A percentile compares a stretch with the other conserved stretches of the same genome.
These are phyloP conservation scores for Rhynchotus rufescens DNA, from an alignment of 2,797 vertebrate genomes.

Conservation along the genomic window DNA sequence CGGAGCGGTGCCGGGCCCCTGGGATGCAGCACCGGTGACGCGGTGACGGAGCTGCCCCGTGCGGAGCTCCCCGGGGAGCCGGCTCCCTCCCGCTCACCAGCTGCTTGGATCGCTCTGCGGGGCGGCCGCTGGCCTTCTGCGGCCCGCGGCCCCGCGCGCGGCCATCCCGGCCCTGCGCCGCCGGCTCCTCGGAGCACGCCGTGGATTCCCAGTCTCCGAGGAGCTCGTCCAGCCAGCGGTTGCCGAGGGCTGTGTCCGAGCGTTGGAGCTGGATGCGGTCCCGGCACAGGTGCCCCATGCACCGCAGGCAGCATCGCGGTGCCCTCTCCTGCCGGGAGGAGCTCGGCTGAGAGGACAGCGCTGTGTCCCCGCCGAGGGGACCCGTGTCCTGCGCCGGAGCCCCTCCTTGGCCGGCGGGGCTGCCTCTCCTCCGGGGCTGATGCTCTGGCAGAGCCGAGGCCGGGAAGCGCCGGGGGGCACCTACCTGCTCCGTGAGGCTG, in stretches of 20 bases:
- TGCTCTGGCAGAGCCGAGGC: conserved; percentile 86
- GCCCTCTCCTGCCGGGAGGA: conserved; percentile 81
- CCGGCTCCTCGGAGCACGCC: conserved; percentile 84
- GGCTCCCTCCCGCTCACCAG: conserved; percentile 76
- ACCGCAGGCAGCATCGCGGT: conserved; percentile 85
- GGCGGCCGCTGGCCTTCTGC: conserved; percentile 81
- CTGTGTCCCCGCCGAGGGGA: conserved; percentile 68
- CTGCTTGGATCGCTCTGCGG: conserved; percentile 80
- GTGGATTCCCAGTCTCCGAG: conserved; percentile 82
- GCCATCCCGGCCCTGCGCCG: conserved; percentile 84
- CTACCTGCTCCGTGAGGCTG: background rate
- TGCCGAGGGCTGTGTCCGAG: conserved; percentile 81
- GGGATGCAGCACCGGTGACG: too few relatives aligned
- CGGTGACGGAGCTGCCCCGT: background rate
- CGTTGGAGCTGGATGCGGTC: conserved; percentile 85
- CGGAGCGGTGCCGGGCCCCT: too few relatives aligned
- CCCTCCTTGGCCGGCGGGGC: conserved; percentile 85
- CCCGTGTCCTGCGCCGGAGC: conserved; percentile 67
- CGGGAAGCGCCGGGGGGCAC: conserved; percentile 84
- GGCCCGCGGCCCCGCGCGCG: conserved; percentile 81
- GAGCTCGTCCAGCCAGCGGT: conserved; percentile 86
- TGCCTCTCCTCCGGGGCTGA: conserved; percentile 86
- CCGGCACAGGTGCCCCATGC: conserved; percentile 85
- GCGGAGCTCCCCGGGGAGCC: background rate
- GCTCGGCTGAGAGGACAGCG: conserved; percentile 86